Conservation (phyloP, 1,140 invertebrate species). For the Drosophila melanogaster region Release_6_plus_ISO1_MT NT_033779.5:1374501-1375000, state of each 20-base stretch:
- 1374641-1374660: slow-evolving; percentile 66
- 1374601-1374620: background rate
- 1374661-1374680: slow-evolving; percentile 64
- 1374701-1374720: slow-evolving; percentile 63
- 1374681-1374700: slow-evolving; percentile 33
- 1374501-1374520: too few relatives aligned
- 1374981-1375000: slow-evolving; percentile 32
- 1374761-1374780: slow-evolving; percentile 11
- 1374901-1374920: slow-evolving; percentile 12
- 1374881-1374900: slow-evolving; percentile 22
- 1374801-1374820: slow-evolving; percentile 52
- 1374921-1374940: slow-evolving; percentile 19
- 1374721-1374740: slow-evolving; percentile 42
- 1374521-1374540: background rate
- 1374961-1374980: slow-evolving; percentile 20
- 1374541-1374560: slow-evolving; percentile 6
- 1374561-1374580: slow-evolving; percentile 69
- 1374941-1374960: slow-evolving; percentile 36
- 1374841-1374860: slow-evolving; percentile 15
- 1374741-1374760: slow-evolving; percentile 4
- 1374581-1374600: slow-evolving; percentile 3
- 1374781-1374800: slow-evolving; percentile 39
- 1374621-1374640: slow-evolving; percentile 40
- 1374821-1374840: slow-evolving; percentile 44
- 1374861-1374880: slow-evolving; percentile 9